Percentiles rank a stretch among this genome's conserved stretches.
phyloP scores from a whole-genome alignment of 1,140 invertebrate species.

The Drosophila arawakana region DNA sequence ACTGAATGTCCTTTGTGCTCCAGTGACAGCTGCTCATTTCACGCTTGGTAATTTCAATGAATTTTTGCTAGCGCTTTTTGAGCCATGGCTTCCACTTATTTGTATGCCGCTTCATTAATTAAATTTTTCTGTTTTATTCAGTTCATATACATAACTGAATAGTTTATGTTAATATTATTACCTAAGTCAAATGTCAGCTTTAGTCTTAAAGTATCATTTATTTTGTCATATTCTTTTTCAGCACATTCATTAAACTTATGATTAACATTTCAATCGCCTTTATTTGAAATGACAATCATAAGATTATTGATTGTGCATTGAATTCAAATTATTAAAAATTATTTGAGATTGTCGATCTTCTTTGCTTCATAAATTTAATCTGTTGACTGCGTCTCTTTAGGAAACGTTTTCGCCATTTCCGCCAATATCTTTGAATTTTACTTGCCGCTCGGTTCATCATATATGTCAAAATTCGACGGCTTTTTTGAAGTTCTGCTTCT shows the following conservation, averaged over 20 bases:
- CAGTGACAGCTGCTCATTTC: constrained; percentile 81
- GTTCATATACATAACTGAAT: constrained; percentile 44
- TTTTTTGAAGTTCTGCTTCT: neutral
- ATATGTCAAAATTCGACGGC: neutral
- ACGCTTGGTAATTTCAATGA: constrained; percentile 81
- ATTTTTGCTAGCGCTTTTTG: constrained; percentile 51
- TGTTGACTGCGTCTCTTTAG: neutral
- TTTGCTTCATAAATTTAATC: constrained; percentile 1
- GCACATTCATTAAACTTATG: constrained; percentile 7
- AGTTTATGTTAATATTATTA: constrained; percentile 35
- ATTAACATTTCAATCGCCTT: neutral
- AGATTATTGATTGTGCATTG: neutral
- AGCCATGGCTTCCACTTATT: constrained; percentile 53
- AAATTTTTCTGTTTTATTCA: constrained; percentile 54
- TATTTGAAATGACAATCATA: constrained; percentile 26
- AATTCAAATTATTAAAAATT: neutral
- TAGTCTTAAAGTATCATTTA: constrained; percentile 1
- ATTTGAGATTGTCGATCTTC: too few relatives aligned
- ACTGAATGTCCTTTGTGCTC: constrained; percentile 65
- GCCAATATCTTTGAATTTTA: constrained; percentile 41
- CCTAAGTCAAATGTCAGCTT: neutral
- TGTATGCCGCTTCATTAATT: constrained; percentile 69
- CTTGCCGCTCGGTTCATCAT: constrained; percentile 37
- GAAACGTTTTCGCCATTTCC: constrained; percentile 5
- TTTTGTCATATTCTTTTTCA: neutral